These are phyloP conservation scores for Dermochelys coriacea DNA, from an alignment of 2,797 vertebrate species.

Conservation along the genomic window DNA sequence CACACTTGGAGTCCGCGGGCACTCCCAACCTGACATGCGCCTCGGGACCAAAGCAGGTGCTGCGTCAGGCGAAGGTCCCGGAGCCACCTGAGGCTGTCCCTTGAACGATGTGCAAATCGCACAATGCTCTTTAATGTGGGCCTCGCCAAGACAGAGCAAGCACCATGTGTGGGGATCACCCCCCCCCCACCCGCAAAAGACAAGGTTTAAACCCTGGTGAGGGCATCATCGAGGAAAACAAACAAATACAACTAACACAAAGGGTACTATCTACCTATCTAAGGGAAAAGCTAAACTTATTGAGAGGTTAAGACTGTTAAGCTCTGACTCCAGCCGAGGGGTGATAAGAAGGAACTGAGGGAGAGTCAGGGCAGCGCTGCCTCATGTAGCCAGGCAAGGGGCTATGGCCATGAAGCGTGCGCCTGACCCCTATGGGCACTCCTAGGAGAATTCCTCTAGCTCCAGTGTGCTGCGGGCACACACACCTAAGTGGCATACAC, in stretches of 20 bases:
- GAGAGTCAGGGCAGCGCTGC: not conserved
- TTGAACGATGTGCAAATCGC: not conserved
- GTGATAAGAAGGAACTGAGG: not conserved
- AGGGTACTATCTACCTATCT: too few species aligned
- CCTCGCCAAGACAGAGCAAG: too few species aligned
- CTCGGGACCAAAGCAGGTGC: not conserved
- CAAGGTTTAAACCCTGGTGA: not conserved
- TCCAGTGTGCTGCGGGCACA: accelerated
- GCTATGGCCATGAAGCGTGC: not conserved
- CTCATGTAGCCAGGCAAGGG: not conserved
- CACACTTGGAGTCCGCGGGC: not conserved
- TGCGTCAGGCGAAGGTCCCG: not conserved
- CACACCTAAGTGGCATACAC: not conserved
- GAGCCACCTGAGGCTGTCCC: not conserved
- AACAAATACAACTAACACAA: too few species aligned
- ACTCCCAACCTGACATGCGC: accelerated
- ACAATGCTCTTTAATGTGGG: not conserved
- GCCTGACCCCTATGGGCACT: not conserved
- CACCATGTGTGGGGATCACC: not conserved
- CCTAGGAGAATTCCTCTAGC: not conserved
- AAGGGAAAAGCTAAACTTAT: not conserved
- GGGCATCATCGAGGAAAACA: not conserved
- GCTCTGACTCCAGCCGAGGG: not conserved
- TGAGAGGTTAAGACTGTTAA: not conserved
- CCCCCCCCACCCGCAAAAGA: not conserved